Evolutionary conservation across 2,888 invertebrate species (phyloP).

Genomic region (Rugalucina vietnamica): DNA sequence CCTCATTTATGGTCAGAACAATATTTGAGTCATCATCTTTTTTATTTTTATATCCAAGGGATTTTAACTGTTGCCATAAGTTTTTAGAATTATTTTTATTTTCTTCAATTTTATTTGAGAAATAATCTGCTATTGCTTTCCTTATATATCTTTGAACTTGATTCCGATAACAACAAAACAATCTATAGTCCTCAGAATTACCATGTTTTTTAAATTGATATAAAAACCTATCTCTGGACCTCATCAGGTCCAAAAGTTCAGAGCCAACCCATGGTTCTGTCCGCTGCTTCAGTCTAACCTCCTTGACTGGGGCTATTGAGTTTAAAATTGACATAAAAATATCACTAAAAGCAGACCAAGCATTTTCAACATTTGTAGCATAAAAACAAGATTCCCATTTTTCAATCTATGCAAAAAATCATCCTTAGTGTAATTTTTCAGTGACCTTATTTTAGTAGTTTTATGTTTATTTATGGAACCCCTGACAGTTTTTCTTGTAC

Average conservation of each 20-base stretch:
- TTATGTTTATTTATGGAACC: no score
- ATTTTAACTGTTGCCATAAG: not conserved
- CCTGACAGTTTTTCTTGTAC: no score
- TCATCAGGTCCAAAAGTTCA: not conserved
- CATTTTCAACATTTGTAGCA: no score
- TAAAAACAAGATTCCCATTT: no score
- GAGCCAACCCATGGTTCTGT: conserved; percentile 9
- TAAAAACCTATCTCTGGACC: not conserved
- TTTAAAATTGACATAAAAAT: not conserved
- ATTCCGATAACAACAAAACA: conserved; percentile 1
- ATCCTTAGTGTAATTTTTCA: no score
- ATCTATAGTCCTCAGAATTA: not conserved
- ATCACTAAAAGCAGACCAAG: not conserved
- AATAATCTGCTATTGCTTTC: not conserved
- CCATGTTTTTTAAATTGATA: conserved; percentile 3
- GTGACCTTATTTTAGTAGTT: no score
- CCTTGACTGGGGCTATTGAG: conserved; percentile 1
- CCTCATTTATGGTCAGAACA: not conserved
- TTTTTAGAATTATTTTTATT: not conserved
- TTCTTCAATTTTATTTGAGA: not conserved
- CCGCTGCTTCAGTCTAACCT: conserved; percentile 10
- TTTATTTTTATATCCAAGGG: not conserved
- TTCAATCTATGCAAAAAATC: no score
- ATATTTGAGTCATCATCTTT: not conserved
- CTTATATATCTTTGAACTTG: conserved; percentile 1